Evolutionary conservation across 2,888 invertebrate species (phyloP).

Genomic region (Aporophyla nigra): DNA sequence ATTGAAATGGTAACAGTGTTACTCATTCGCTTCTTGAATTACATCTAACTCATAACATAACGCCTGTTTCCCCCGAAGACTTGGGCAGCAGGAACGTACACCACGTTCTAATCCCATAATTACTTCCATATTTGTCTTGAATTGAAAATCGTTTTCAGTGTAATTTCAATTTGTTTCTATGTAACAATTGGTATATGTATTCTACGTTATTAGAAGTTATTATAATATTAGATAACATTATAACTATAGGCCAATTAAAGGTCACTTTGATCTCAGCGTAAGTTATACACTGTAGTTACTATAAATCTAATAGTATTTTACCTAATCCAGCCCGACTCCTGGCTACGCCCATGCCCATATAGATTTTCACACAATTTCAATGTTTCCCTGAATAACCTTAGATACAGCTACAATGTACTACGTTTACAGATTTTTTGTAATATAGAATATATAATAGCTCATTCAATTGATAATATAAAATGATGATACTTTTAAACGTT

Average conservation of each 20-base stretch:
- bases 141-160: not conserved
- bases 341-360: not conserved
- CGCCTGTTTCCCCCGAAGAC: not conserved
- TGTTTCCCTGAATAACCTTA: conserved; percentile 1
- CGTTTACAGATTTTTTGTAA: not conserved
- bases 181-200: not conserved
- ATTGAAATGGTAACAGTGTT: not conserved
- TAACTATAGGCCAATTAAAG: no score
- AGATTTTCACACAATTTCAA: not conserved
- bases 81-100: not conserved
- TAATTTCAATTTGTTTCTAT: not conserved
- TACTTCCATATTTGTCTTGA: not conserved
- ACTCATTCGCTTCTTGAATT: not conserved
- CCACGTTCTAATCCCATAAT: not conserved
- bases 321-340: conserved; percentile 5
- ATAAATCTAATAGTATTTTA: conserved; percentile 13
- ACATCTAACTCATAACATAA: not conserved
- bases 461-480: not conserved
- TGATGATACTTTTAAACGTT: not conserved
- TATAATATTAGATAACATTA: not conserved
- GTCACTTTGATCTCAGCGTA: conserved; percentile 12
- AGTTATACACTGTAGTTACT: conserved; percentile 8
- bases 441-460: not conserved
- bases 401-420: not conserved
- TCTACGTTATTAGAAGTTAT: not conserved